These are phyloP conservation scores for Pungitius pungitius DNA, from an alignment of 2,113 vertebrate species.

Conservation along the genomic window DNA sequence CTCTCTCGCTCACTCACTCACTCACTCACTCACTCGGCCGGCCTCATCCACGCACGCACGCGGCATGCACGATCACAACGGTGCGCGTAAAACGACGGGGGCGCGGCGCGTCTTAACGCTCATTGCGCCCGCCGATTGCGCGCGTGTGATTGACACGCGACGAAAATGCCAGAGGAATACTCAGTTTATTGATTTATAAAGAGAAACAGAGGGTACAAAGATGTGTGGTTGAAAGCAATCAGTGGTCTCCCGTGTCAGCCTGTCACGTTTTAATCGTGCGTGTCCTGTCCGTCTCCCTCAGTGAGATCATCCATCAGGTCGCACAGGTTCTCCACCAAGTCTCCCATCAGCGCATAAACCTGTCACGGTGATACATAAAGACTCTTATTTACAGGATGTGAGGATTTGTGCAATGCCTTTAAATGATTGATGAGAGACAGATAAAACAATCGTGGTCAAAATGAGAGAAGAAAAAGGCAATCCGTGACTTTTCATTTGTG, in stretches of 20 bases:
- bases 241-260: neutral
- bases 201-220: neutral
- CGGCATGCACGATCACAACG: constrained; percentile 39
- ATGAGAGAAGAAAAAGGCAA: neutral
- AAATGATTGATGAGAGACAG: neutral
- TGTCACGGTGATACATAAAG: constrained; percentile 38
- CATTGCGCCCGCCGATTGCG: constrained; percentile 25
- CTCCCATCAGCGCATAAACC: constrained; percentile 68
- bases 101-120: constrained; percentile 30
- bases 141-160: constrained; percentile 20
- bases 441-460: neutral
- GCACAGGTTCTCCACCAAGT: constrained; percentile 63
- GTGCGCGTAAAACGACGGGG: constrained; percentile 36
- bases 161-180: neutral
- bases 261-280: neutral
- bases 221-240: neutral
- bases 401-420: neutral
- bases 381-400: neutral
- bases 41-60: constrained; percentile 28
- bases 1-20: constrained; percentile 36
- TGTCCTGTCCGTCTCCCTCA: constrained; percentile 12
- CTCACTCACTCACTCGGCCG: constrained; percentile 33
- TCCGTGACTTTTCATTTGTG: neutral
- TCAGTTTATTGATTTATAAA: constrained; percentile 25
- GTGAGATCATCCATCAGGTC: constrained; percentile 59